A percentile compares a stretch with the other conserved stretches of the same genome.
phyloP scores from a whole-genome alignment of 2,797 vertebrate species.

The Lycodopsis pacificus region DNA sequence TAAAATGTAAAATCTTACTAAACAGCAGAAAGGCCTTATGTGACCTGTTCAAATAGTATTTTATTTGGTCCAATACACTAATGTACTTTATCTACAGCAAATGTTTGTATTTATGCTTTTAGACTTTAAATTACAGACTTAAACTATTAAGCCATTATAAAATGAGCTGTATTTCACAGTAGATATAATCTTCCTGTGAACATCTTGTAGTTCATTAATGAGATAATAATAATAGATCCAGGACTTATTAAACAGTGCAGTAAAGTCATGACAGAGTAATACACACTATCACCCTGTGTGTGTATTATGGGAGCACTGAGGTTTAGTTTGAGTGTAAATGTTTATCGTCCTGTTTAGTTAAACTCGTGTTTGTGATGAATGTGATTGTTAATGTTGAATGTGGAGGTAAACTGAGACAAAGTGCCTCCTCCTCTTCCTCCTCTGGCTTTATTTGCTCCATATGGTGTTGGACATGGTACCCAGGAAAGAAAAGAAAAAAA shows the following conservation, averaged over 20 bases:
- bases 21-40: background rate
- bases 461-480: constrained; percentile 83
- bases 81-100: background rate
- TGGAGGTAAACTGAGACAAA: constrained; percentile 70
- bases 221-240: background rate
- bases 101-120: background rate
- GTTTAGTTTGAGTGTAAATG: constrained; percentile 54
- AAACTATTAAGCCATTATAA: background rate
- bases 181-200: background rate
- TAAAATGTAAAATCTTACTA: too few relatives aligned
- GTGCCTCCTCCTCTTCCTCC: constrained; percentile 33
- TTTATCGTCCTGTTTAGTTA: constrained; percentile 61
- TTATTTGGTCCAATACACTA: background rate
- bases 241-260: background rate
- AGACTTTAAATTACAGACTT: background rate
- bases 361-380: constrained; percentile 51
- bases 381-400: constrained; percentile 55
- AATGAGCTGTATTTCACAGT: background rate
- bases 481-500: constrained; percentile 42
- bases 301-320: constrained; percentile 9
- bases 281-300: background rate
- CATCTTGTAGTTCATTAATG: background rate
- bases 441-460: constrained; percentile 81
- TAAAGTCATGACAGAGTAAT: background rate
- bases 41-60: background rate